These are phyloP conservation scores for Eupithecia inturbata DNA, from an alignment of 2,888 invertebrate genomes.

Conservation along the genomic window DNA sequence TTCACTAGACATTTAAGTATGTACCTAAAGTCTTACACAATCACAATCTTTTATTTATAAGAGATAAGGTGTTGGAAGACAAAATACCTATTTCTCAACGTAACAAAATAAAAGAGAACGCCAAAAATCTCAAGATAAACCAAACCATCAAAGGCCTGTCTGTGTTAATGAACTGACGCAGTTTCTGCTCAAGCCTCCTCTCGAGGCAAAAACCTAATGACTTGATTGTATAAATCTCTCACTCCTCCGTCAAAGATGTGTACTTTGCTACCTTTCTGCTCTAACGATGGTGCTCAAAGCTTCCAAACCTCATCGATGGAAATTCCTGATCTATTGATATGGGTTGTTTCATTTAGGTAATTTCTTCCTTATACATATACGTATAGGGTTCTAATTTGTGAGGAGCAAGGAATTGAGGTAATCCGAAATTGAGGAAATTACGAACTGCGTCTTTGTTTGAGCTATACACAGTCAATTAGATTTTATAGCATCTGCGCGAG, in stretches of 20 bases:
- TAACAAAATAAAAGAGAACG: slow-evolving; percentile 3
- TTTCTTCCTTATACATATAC: slow-evolving; percentile 30
- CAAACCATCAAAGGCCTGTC: slow-evolving; percentile 15
- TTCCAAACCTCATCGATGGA: slow-evolving; percentile 46
- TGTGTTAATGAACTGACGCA: slow-evolving; percentile 23
- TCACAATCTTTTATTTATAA: neutral
- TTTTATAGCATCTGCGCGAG: neutral
- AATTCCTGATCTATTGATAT: slow-evolving; percentile 48
- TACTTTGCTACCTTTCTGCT: slow-evolving; percentile 39
- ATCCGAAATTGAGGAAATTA: slow-evolving; percentile 18
- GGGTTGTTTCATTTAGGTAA: slow-evolving; percentile 25
- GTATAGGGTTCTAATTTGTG: slow-evolving; percentile 22
- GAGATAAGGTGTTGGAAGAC: neutral
- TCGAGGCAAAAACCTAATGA: slow-evolving; percentile 39
- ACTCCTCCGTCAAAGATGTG: slow-evolving; percentile 34
- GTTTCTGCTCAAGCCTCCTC: slow-evolving; percentile 18
- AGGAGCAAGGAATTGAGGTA: slow-evolving; percentile 14
- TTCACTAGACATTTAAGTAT: neutral
- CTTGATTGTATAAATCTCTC: slow-evolving; percentile 41
- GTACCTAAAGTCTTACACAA: neutral
- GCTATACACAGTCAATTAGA: neutral
- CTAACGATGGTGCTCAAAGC: slow-evolving; percentile 51
- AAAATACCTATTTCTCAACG: neutral
- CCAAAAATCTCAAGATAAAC: slow-evolving; percentile 20
- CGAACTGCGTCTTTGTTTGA: slow-evolving; percentile 1